Base-by-base conservation (phyloP, 2,797 vertebrate genomes). In the Peromyscus eremicus region DNA sequence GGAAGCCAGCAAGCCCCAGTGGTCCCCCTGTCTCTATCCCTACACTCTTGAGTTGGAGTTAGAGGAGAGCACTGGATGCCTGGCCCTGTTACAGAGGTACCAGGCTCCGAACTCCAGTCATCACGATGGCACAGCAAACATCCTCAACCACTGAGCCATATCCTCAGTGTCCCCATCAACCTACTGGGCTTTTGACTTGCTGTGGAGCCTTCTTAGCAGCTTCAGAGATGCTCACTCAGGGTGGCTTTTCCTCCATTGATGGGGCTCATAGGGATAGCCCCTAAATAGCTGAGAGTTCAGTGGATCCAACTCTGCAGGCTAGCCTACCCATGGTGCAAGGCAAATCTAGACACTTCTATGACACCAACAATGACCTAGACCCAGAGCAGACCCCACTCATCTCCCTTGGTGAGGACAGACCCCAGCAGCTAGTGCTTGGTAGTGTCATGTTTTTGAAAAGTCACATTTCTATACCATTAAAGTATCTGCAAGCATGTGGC, bases 251-350 rank as follows among this genome's bases (percentile, higher is more conserved):
- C 16, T 21, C 32, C 71, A 7, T 0, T 1, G 27, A 62, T 1
- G 32, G 43, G 29, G 52, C 66, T 70, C 11, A 17, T 6, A 27
- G 6, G 2, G 10, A 34, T 25, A 27, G 37, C 1, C 12, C 27
- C 37, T 7, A 0, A 7, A 14, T 9, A 46, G 13, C 25, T 0
- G 12, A 70, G 68, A 17, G 27, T 52, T 40, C 0, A 1, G 40
- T 34, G 21, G 21, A 2, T 27, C 37, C 2, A 70, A 57, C n/a
- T 49, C 60, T 27, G 13, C n/a, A 2, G 32, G 10, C 32, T 49
- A 57, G 73, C 52, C 46, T 0, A 10, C 32, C 70, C 32, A 16
- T 0, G 0, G 21, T 0, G 0, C 0, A 0, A 6, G 2, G 14
- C 25, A 40, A 49, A 49, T 17, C 17, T 9, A 8, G 25, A 66